Conservation (phyloP, 2,888 invertebrate genomes). For the Ectropis crepuscularia region DNA sequence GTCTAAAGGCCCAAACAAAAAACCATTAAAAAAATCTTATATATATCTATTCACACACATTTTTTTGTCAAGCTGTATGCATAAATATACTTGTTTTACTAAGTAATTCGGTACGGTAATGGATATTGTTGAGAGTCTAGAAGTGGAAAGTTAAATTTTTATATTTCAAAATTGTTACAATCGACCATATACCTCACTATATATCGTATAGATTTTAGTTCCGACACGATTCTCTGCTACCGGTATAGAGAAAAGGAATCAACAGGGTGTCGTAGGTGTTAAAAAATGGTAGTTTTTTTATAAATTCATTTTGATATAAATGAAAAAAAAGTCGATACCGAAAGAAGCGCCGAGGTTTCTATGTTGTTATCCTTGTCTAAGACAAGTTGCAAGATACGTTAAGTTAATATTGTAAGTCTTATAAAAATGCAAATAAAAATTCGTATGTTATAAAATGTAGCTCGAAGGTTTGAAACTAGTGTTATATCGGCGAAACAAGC, state of each 20-base stretch:
- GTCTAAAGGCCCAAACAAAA: too few species aligned
- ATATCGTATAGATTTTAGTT: constrained; percentile 34
- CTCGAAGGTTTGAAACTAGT: constrained; percentile 34
- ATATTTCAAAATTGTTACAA: constrained; percentile 13
- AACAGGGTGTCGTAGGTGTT: constrained; percentile 65
- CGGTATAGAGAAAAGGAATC: constrained; percentile 49
- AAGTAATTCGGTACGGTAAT: too few species aligned
- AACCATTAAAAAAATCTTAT: too few species aligned
- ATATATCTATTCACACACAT: too few species aligned
- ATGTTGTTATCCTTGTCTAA: constrained; percentile 54
- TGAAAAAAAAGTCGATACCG: constrained; percentile 22
- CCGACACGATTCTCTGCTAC: constrained; percentile 38
- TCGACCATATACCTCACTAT: constrained; percentile 28
- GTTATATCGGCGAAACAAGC: constrained; percentile 35
- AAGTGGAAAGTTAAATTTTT: constrained; percentile 1
- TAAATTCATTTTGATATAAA: constrained; percentile 23
- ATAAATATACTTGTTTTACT: too few species aligned
- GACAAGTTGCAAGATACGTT: constrained; percentile 49
- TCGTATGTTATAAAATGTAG: constrained; percentile 34
- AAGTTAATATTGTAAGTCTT: constrained; percentile 34
- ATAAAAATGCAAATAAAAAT: constrained; percentile 38
- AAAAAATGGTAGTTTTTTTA: constrained; percentile 39
- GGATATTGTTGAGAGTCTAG: background rate
- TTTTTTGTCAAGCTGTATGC: too few species aligned
- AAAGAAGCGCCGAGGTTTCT: constrained; percentile 56